Conservation (phyloP, 1,140 invertebrate species). For the Ylistrum balloti region DNA sequence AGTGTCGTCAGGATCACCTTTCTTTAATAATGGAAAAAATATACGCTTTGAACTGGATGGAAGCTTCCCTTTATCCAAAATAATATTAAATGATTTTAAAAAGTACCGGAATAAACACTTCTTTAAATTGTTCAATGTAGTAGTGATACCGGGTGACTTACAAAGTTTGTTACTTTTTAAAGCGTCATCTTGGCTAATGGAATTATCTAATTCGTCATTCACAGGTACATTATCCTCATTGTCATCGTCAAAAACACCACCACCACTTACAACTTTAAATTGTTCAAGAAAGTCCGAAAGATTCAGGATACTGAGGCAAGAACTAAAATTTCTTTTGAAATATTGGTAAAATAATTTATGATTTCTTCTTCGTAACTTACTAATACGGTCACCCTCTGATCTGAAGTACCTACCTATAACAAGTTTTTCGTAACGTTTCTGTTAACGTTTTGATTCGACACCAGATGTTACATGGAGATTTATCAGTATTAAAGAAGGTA, state of each 20-base stretch:
- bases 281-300: constrained; percentile 36
- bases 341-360: constrained; percentile 15
- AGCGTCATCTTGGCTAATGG: background rate
- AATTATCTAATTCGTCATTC: constrained; percentile 45
- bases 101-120: constrained; percentile 42
- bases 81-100: constrained; percentile 59
- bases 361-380: no score
- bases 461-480: background rate
- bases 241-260: background rate
- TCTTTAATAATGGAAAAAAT: constrained; percentile 60
- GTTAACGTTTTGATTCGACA: background rate
- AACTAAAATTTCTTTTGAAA: background rate
- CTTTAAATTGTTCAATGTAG: constrained; percentile 49
- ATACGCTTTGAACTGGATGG: constrained; percentile 57
- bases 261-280: background rate
- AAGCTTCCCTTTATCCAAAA: constrained; percentile 50
- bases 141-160: constrained; percentile 50
- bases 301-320: background rate
- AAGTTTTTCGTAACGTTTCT: constrained; percentile 26
- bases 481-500: no score
- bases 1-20: constrained; percentile 48
- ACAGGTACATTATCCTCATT: background rate
- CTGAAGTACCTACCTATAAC: constrained; percentile 6
- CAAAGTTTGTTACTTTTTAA: constrained; percentile 10
- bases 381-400: no score